These are phyloP conservation scores for Ameiurus melas DNA, from an alignment of 2,113 vertebrate species.

Conservation along the genomic window DNA sequence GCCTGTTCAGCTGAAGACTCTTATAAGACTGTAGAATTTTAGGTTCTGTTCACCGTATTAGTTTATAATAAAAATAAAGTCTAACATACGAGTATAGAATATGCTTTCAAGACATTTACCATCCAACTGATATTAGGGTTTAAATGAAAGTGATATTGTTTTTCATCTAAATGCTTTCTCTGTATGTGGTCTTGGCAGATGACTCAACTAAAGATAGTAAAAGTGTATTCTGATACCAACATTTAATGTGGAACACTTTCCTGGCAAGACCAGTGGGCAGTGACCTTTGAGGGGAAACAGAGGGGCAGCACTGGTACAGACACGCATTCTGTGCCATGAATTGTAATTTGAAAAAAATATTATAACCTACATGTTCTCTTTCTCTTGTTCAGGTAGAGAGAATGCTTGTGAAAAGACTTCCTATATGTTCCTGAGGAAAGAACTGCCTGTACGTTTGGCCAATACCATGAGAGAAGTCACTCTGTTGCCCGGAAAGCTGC, in stretches of 20 bases:
- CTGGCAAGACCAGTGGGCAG: constrained; percentile 11
- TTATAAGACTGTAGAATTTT: neutral
- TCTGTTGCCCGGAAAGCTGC: constrained; percentile 81
- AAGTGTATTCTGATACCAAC: constrained; percentile 30
- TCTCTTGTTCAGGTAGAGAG: constrained; percentile 73
- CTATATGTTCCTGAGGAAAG: constrained; percentile 84
- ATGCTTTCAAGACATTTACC: neutral
- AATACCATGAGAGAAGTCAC: constrained; percentile 89
- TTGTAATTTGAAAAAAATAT: neutral
- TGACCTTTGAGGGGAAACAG: constrained; percentile 27
- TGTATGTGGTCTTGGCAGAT: constrained; percentile 17
- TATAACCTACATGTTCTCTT: neutral
- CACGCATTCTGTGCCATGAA: neutral
- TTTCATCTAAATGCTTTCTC: neutral
- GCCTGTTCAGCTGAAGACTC: neutral
- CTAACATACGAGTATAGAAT: neutral
- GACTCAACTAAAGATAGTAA: constrained; percentile 40
- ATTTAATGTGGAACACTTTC: constrained; percentile 33
- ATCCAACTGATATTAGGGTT: neutral
- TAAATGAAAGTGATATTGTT: neutral
- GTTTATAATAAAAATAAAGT: neutral
- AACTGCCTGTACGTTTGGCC: constrained; percentile 83
- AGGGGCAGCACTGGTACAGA: neutral
- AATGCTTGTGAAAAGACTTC: constrained; percentile 86
- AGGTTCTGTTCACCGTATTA: neutral